Evolutionary conservation across 2,797 vertebrate genomes (phyloP).

Genomic region (Miichthys miiuy): DNA sequence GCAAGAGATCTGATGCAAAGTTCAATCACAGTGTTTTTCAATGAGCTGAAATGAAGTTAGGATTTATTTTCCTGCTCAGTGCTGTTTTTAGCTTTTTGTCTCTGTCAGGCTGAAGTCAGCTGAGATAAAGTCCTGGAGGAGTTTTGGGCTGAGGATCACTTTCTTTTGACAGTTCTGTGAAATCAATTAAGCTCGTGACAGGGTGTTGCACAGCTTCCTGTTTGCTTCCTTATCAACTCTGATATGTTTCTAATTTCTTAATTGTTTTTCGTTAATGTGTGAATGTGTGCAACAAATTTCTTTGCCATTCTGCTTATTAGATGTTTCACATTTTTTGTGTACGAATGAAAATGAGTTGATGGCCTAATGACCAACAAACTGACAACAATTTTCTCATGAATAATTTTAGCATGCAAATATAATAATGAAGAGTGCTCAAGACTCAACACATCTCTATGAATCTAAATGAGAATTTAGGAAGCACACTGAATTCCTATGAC

Average conservation of each 20-base stretch:
- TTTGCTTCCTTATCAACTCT: background rate
- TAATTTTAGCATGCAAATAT: background rate
- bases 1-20: conserved; percentile 38
- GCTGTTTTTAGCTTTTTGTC: conserved; percentile 15
- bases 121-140: conserved; percentile 17
- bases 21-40: conserved; percentile 4
- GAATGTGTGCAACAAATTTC: background rate
- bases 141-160: background rate
- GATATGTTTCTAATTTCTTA: background rate
- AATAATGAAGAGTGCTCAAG: background rate
- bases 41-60: conserved; percentile 22
- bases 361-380: background rate
- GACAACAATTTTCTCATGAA: background rate
- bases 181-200: conserved; percentile 12
- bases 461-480: background rate
- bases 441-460: background rate
- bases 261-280: background rate
- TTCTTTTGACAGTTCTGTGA: background rate
- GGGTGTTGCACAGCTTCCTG: background rate
- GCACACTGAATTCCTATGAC: background rate
- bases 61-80: conserved; percentile 18
- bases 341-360: background rate
- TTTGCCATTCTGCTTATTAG: background rate
- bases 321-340: background rate
- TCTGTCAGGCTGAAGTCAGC: conserved; percentile 15